Conservation (phyloP, 2,797 vertebrate species). For the Mergus octosetaceus region DNA sequence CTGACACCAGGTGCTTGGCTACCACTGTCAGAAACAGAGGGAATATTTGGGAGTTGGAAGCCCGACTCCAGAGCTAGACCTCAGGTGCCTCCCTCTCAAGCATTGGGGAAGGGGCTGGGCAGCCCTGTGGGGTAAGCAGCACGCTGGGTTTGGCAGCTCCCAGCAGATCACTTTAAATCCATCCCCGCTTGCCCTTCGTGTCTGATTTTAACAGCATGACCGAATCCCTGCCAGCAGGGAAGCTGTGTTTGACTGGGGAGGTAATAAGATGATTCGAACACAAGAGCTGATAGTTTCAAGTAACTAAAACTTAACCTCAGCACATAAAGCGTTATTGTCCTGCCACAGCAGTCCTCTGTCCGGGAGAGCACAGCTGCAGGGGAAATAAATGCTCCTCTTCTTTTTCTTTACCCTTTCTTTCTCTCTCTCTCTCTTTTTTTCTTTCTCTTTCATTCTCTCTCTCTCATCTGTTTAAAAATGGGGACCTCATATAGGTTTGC, state of each 20-base stretch:
- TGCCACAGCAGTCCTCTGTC: slow-evolving; percentile 80
- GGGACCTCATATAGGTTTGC: background rate
- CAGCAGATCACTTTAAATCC: slow-evolving; percentile 18
- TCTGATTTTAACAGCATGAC: slow-evolving; percentile 37
- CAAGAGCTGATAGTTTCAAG: slow-evolving; percentile 80
- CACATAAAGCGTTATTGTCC: slow-evolving; percentile 88
- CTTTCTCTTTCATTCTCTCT: slow-evolving; percentile 39
- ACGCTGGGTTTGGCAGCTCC: background rate
- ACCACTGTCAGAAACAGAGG: background rate
- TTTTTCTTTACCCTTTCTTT: slow-evolving; percentile 64
- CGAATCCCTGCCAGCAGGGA: slow-evolving; percentile 23
- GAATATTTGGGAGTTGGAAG: background rate
- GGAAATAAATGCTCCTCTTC: slow-evolving; percentile 84
- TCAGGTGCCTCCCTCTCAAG: background rate
- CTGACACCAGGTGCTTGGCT: background rate
- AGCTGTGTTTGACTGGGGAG: slow-evolving; percentile 63
- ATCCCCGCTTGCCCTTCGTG: background rate
- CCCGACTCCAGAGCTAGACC: background rate
- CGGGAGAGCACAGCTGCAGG: slow-evolving; percentile 84
- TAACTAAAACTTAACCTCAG: slow-evolving; percentile 75
- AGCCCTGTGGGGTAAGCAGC: background rate
- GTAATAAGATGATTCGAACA: slow-evolving; percentile 62
- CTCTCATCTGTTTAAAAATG: slow-evolving; percentile 61
- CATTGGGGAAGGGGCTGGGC: fast-evolving
- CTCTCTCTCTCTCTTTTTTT: slow-evolving; percentile 54